Evolutionary conservation across 2,113 vertebrate genomes (phyloP).

Genomic region (Burhinus bistriatus): DNA sequence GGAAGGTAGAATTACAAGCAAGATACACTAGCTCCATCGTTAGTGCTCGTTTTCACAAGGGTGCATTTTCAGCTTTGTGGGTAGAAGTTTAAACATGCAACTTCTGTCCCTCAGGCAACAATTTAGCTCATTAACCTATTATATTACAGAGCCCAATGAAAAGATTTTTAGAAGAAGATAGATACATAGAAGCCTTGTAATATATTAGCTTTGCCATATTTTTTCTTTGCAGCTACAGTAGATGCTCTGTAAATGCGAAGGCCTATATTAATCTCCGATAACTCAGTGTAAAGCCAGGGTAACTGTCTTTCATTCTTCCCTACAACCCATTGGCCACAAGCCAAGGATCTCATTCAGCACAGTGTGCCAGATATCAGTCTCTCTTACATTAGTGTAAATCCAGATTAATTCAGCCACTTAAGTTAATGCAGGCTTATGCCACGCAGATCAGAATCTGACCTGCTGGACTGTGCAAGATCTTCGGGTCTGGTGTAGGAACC

Average conservation of each 20-base stretch:
- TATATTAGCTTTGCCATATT: background rate
- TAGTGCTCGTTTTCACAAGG: background rate
- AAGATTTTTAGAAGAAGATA: constrained; percentile 15
- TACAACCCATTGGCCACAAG: background rate
- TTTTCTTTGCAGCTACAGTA: constrained; percentile 31
- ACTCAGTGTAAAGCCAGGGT: constrained; percentile 7
- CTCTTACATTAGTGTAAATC: background rate
- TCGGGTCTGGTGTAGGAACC: background rate
- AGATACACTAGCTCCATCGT: background rate
- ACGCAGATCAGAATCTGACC: background rate
- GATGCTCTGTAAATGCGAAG: constrained; percentile 9
- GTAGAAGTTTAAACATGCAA: background rate
- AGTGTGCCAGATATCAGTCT: background rate
- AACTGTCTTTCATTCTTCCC: constrained; percentile 33
- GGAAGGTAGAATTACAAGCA: background rate
- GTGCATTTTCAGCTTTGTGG: background rate
- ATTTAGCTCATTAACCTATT: constrained; percentile 35
- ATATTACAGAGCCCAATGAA: constrained; percentile 5
- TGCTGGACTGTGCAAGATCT: background rate
- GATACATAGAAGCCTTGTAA: constrained; percentile 3
- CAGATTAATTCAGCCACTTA: constrained; percentile 42
- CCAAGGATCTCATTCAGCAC: constrained; percentile 35
- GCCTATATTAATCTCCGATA: constrained; percentile 9
- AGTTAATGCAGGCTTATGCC: background rate
- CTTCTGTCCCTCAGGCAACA: constrained; percentile 7